Evolutionary conservation across 1,140 invertebrate genomes (phyloP).

Genomic region (Euwallacea fornicatus): DNA sequence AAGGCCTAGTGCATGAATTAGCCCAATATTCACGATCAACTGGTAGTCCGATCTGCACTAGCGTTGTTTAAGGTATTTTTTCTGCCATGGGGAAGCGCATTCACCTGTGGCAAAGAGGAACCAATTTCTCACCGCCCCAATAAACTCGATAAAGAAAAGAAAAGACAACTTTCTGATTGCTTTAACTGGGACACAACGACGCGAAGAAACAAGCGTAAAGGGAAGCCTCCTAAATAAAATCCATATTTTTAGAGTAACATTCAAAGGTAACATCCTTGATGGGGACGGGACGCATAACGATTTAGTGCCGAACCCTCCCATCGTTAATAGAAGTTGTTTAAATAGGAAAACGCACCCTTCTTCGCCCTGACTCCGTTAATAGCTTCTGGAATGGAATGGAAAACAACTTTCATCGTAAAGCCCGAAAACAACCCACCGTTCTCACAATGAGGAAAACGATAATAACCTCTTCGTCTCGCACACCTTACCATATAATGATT

Average conservation of each 20-base stretch:
- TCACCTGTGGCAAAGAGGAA: no score
- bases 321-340: conserved; percentile 51
- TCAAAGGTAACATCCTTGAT: conserved; percentile 5
- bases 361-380: conserved; percentile 50
- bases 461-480: conserved; percentile 29
- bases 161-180: no score
- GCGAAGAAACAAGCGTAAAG: no score
- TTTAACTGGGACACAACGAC: no score
- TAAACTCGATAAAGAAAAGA: no score
- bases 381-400: conserved; percentile 50
- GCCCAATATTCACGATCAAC: no score
- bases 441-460: conserved; percentile 41
- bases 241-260: not conserved
- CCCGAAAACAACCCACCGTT: conserved; percentile 41
- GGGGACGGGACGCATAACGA: not conserved
- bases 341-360: conserved; percentile 51
- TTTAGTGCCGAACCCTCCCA: conserved; percentile 9
- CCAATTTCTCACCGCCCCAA: no score
- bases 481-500: conserved; percentile 18
- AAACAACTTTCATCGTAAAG: conserved; percentile 48
- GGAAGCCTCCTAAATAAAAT: no score
- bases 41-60: no score
- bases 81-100: no score
- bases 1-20: no score
- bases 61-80: no score